Evolutionary conservation across 2,797 vertebrate species (phyloP).

Genomic region (Mormyrops attenuatus): DNA sequence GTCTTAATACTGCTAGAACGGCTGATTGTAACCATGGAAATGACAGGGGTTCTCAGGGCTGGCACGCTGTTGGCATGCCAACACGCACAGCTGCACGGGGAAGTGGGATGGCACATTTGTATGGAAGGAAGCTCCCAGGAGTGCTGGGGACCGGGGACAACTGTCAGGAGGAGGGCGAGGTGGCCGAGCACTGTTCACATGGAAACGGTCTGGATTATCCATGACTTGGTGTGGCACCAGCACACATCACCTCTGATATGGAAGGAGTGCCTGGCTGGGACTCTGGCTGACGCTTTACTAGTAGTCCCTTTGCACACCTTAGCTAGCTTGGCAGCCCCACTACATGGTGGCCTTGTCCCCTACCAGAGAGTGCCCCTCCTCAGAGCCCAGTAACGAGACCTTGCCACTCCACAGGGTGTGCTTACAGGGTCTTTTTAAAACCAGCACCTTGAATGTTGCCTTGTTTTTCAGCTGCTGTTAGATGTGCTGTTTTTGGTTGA

Average conservation of each 20-base stretch:
- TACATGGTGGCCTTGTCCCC: neutral
- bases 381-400: neutral
- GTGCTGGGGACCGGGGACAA: neutral
- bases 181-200: neutral
- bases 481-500: neutral
- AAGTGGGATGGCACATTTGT: neutral
- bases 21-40: conserved; percentile 32
- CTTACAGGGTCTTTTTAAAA: neutral
- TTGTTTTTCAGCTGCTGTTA: neutral
- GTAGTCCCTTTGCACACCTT: neutral
- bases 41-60: conserved; percentile 22
- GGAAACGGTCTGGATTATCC: neutral
- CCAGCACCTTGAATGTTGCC: neutral
- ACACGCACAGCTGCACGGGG: conserved; percentile 18
- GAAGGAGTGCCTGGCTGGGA: neutral
- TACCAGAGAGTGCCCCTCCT: neutral
- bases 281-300: neutral
- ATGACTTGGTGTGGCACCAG: neutral
- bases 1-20: conserved; percentile 14
- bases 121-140: conserved; percentile 10
- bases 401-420: neutral
- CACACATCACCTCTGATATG: neutral
- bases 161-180: neutral
- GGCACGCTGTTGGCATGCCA: conserved; percentile 39
- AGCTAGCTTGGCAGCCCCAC: neutral